Evolutionary conservation across 2,888 invertebrate species (phyloP).

Genomic region (Conomelus anceps): DNA sequence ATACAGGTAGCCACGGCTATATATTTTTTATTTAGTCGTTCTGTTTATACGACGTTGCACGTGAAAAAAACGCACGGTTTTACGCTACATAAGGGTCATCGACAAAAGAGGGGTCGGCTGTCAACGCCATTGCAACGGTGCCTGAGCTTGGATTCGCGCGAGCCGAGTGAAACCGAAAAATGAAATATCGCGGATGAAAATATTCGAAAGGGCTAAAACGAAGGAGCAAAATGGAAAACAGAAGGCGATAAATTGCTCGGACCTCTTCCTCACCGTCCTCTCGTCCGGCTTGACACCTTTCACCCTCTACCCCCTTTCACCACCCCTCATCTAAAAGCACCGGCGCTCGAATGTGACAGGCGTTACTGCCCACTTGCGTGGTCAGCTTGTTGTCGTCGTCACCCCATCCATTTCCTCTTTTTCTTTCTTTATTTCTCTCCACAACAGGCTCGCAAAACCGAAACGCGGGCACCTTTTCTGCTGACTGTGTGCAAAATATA

Average conservation of each 20-base stretch:
- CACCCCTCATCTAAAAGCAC: not conserved
- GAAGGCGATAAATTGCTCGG: not conserved
- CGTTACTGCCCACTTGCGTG: not conserved
- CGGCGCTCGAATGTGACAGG: not conserved
- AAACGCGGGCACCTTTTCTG: not conserved
- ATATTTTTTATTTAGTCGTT: not conserved
- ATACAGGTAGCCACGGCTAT: not conserved
- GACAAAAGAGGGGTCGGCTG: not conserved
- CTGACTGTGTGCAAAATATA: slow-evolving; percentile 12
- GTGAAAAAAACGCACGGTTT: not conserved
- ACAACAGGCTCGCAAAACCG: not conserved
- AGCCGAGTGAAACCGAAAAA: not conserved
- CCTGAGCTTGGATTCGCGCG: not conserved
- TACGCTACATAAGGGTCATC: not conserved
- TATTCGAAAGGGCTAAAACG: not conserved
- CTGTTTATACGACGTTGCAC: not conserved
- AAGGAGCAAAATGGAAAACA: not conserved
- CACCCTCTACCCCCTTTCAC: not conserved
- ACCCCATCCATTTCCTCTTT: not conserved
- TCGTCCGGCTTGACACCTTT: slow-evolving; percentile 1
- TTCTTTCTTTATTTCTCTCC: not conserved
- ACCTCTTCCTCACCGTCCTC: not conserved
- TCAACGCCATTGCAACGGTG: not conserved
- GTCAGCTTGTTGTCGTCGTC: not conserved
- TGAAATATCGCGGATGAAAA: not conserved